These are phyloP conservation scores for Arrhopalites spinosus DNA, from an alignment of 2,888 invertebrate genomes.

Conservation along the genomic window DNA sequence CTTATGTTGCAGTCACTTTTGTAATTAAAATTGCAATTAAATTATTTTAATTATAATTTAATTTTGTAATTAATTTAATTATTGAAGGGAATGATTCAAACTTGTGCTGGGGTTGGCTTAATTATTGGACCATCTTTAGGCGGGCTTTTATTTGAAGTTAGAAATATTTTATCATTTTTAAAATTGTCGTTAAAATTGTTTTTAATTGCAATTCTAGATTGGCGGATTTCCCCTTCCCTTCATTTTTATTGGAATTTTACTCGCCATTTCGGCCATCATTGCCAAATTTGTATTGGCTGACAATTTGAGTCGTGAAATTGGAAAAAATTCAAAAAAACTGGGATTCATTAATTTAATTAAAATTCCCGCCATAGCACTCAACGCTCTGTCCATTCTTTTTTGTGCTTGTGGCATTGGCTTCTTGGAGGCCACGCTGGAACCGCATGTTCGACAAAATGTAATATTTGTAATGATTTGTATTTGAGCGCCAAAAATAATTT, in stretches of 20 bases:
- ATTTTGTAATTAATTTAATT: constrained; percentile 39
- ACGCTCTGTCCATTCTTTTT: constrained; percentile 73
- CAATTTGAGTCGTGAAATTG: too few relatives aligned
- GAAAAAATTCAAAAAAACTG: neutral
- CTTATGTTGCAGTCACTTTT: constrained; percentile 63
- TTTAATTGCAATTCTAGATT: constrained; percentile 46
- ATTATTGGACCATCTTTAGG: constrained; percentile 60
- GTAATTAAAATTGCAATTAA: constrained; percentile 53
- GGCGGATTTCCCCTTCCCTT: constrained; percentile 61
- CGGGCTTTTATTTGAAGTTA: constrained; percentile 58
- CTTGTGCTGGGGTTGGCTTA: constrained; percentile 60
- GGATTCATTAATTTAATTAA: constrained; percentile 68
- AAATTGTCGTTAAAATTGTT: too few relatives aligned
- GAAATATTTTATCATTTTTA: too few relatives aligned
- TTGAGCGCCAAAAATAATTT: too few relatives aligned
- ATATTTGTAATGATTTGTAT: neutral
- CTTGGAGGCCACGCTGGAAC: constrained; percentile 85
- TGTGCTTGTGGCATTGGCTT: constrained; percentile 85
- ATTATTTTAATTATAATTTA: neutral
- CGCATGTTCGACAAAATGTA: constrained; percentile 70
- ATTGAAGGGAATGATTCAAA: constrained; percentile 59
- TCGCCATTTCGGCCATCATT: constrained; percentile 58
- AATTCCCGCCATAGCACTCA: constrained; percentile 75
- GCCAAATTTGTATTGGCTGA: constrained; percentile 55
- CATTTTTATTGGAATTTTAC: constrained; percentile 58